A percentile compares a stretch with the other conserved stretches of the same genome.
Evolutionary conservation across 2,113 vertebrate genomes (phyloP).

Genomic region (Nycticebus coucang): DNA sequence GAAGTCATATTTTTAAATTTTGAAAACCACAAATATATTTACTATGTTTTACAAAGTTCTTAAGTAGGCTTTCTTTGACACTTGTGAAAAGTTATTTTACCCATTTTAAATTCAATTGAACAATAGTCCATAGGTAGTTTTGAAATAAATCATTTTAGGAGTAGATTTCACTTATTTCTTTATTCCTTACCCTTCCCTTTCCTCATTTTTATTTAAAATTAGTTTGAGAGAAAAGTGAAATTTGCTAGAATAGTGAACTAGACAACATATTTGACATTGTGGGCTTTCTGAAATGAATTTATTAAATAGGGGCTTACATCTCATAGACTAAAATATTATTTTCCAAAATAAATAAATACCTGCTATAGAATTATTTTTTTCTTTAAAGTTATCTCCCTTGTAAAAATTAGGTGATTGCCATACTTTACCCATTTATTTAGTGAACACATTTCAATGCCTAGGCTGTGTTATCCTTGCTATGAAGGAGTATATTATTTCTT

Average conservation of each 20-base stretch:
- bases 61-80: background rate
- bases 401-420: conserved; percentile 3
- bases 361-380: background rate
- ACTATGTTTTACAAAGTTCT: background rate
- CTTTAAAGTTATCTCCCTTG: background rate
- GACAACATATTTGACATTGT: conserved; percentile 25
- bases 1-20: background rate
- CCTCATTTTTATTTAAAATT: conserved; percentile 26
- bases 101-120: background rate
- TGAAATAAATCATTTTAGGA: background rate
- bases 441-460: background rate
- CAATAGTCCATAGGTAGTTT: background rate
- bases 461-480: background rate
- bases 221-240: background rate
- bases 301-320: background rate
- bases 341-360: conserved; percentile 33
- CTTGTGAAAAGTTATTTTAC: background rate
- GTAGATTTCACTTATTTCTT: background rate
- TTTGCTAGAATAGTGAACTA: background rate
- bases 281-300: conserved; percentile 24
- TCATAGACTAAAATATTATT: background rate
- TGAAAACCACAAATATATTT: background rate
- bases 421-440: background rate
- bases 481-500: background rate
- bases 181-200: background rate